Evolutionary conservation across 2,113 vertebrate genomes (phyloP), one percentile per base, ranked within the genome.

Genomic region (Oreochromis spilurus): DNA sequence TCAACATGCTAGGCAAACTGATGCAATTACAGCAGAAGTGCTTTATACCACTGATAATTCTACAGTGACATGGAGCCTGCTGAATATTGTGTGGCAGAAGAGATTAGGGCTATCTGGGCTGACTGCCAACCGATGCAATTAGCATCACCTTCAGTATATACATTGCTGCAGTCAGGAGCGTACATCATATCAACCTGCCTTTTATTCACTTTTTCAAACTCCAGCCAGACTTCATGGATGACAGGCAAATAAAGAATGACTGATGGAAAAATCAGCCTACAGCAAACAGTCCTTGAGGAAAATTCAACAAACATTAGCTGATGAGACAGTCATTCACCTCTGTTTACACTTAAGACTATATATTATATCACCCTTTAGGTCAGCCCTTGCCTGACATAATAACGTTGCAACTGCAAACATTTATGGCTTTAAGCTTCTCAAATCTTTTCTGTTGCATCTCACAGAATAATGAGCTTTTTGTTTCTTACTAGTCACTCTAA

Each of bases 1-100:
- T 88, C 87, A 86, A 84, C 82, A 87, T 34, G 84, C 84, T 79
- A 85, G 80, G 53, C 55, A 85, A 81, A 78, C 55, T 21, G 84
- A 90, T 81, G 79, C 88, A 70, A 38, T 84, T 78, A 79, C 54
- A 65, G 81, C 5, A 53, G 19, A 70, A 67, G 82, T 34, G 52
- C 34, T 77, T 52, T n/a, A 79, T 17, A n/a, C 80, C 31, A 11
- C 3, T 58, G 55, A 14, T 60, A 13, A 31, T 55, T 75, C 24
- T 17, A 48, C 14, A 14, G 60, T 67, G 80, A 72, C 79, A 57
- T 34, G 85, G 12, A 48, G 53, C 17, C 21, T 6, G 52, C 40
- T n/a, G 21, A 40, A 53, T 17, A 57, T 11, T 60, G 79, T 65
- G 43, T 7, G 16, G 29, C 12, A 79, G 79, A 53, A 52, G 57